A percentile compares a stretch with the other conserved stretches of the same genome.
These are phyloP conservation scores for Nudaria mundana DNA, from an alignment of 2,888 invertebrate species.

Conservation along the genomic window DNA sequence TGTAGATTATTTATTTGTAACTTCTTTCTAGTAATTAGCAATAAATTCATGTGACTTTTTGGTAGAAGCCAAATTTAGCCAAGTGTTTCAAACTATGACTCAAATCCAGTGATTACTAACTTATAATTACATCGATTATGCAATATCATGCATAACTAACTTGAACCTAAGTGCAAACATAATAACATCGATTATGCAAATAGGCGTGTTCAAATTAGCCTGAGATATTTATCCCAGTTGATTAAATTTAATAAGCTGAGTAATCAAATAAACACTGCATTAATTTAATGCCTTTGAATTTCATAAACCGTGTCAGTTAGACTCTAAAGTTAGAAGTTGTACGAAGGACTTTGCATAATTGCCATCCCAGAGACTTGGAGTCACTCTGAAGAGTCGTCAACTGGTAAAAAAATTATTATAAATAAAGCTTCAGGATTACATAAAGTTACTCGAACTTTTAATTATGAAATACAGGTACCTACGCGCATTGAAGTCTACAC, in stretches of 20 bases:
- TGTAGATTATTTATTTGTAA: too few species aligned
- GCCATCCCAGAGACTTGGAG: constrained; percentile 33
- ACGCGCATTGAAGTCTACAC: too few species aligned
- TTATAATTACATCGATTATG: neutral
- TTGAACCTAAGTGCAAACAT: constrained; percentile 17
- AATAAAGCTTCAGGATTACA: constrained; percentile 25
- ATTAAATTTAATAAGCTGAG: constrained; percentile 14
- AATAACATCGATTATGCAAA: constrained; percentile 8
- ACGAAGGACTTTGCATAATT: constrained; percentile 67
- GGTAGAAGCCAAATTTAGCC: too few species aligned
- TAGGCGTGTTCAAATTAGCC: constrained; percentile 20
- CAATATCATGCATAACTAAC: neutral
- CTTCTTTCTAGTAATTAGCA: too few species aligned
- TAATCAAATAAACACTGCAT: constrained; percentile 17
- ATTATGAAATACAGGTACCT: constrained; percentile 22
- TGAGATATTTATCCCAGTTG: constrained; percentile 11
- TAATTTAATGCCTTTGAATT: constrained; percentile 22
- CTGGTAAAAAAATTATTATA: constrained; percentile 43
- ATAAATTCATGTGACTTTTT: too few species aligned
- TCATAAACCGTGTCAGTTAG: constrained; percentile 52
- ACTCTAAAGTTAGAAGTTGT: constrained; percentile 53
- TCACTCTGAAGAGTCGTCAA: constrained; percentile 36
- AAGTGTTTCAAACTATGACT: too few species aligned
- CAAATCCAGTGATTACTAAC: too few species aligned
- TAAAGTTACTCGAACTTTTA: constrained; percentile 16